Evolutionary conservation across 2,797 vertebrate species (phyloP), one percentile per base, ranked within the genome.

Genomic region (Sciaenops ocellatus): DNA sequence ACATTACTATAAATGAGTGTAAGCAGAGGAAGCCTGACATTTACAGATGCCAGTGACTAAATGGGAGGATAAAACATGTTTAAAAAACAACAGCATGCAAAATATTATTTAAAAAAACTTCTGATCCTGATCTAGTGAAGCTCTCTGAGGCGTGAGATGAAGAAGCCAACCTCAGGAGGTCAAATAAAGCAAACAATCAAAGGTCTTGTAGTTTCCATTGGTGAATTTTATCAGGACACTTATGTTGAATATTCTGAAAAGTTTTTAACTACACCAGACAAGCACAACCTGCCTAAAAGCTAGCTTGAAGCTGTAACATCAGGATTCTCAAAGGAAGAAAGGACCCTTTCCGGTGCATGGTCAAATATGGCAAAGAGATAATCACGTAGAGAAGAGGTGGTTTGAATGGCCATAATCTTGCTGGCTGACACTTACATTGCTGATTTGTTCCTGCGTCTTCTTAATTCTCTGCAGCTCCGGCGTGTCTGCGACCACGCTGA

Each of bases 371-470:
- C 64, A 72, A 52, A 47, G 57, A 46, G 51, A 73, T 63, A 1
- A 66, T 6, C 59, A 47, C 15, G 20, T 54, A 62, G 6, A 13
- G 15, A 8, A 13, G 41, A 6, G n/a, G n/a, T n/a, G n/a, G n/a
- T n/a, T n/a, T n/a, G n/a, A n/a, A n/a, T n/a, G n/a, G n/a, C n/a
- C n/a, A n/a, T n/a, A n/a, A n/a, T n/a, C n/a, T n/a, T n/a, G n/a
- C n/a, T n/a, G 17, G 17, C 6, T 7, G 38, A 20, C 11, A 92
- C 98, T 92, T 92, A 99, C 98, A 68, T 99, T 98, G 94, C 98
- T 99, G 96, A 99, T 97, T 89, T 98, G 96, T 80, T 97, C 96
- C 95, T 99, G 98, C 41, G 97, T 97, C 93, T 98, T 98, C 94
- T 96, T 99, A 92, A 99, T 97, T 94, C 98, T 96, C 95, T 98